Evolutionary conservation across 2,797 vertebrate genomes (phyloP).

Genomic region (Pterois miles): DNA sequence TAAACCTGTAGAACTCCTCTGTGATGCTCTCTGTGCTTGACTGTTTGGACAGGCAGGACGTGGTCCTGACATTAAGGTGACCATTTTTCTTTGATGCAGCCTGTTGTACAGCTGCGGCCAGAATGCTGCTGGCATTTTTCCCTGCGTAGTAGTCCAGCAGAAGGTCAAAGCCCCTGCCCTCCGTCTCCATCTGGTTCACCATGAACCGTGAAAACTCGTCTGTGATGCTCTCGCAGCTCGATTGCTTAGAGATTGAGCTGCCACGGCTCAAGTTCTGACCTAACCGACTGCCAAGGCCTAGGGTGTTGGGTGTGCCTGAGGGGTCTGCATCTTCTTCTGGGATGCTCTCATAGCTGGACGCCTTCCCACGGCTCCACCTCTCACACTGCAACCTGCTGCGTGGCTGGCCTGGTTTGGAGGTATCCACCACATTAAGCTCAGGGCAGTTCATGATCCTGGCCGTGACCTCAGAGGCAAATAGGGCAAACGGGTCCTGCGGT

Average conservation of each 20-base stretch:
- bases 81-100: conserved; percentile 90
- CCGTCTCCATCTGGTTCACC: conserved; percentile 98
- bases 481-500: conserved; percentile 87
- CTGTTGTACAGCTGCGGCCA: conserved; percentile 93
- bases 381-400: conserved; percentile 92
- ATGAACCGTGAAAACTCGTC: conserved; percentile 99
- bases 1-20: conserved; percentile 97
- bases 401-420: conserved; percentile 89
- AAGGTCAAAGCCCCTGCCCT: conserved; percentile 95
- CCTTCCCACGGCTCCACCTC: conserved; percentile 91
- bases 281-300: conserved; percentile 85
- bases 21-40: conserved; percentile 99
- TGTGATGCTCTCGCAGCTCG: conserved; percentile 98
- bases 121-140: conserved; percentile 94
- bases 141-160: conserved; percentile 97
- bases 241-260: conserved; percentile 98
- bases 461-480: conserved; percentile 94
- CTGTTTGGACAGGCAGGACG: conserved; percentile 95
- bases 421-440: conserved; percentile 90
- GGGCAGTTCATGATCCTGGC: conserved; percentile 96
- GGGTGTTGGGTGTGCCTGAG: conserved; percentile 82
- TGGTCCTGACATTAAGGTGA: conserved; percentile 88
- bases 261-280: conserved; percentile 92
- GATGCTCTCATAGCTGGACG: conserved; percentile 97
- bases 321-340: conserved; percentile 91